Percentiles rank a stretch among this genome's conserved stretches.
phyloP scores from a whole-genome alignment of 1,140 invertebrate species.

The Philotrypesis tridentata region DNA sequence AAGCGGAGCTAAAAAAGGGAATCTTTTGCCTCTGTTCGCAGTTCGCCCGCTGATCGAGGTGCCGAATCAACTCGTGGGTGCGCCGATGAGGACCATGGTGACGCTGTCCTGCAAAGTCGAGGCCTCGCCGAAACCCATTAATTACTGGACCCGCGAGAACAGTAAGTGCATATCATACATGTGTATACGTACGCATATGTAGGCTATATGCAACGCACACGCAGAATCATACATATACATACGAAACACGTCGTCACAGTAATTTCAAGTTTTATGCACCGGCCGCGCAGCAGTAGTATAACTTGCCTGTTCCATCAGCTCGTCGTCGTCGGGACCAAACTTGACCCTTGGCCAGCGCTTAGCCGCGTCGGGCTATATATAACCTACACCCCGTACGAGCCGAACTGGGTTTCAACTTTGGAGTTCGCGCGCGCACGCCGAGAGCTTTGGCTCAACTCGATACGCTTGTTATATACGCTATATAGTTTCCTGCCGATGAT shows the following conservation, averaged over 20 bases:
- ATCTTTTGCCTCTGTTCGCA: constrained; percentile 71
- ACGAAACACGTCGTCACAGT: background rate
- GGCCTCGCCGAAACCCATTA: constrained; percentile 89
- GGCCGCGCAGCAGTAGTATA: constrained; percentile 13
- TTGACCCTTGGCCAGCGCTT: constrained; percentile 25
- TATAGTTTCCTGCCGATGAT: too few species aligned
- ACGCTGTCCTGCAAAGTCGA: constrained; percentile 90
- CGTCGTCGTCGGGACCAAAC: constrained; percentile 26
- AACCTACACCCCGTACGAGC: background rate
- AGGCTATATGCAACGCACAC: too few species aligned
- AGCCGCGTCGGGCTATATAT: constrained; percentile 18
- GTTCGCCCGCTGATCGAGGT: constrained; percentile 90
- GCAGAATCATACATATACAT: background rate
- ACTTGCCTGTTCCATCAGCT: constrained; percentile 29
- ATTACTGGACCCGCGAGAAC: constrained; percentile 90
- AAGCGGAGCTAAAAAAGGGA: too few species aligned
- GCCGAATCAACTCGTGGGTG: constrained; percentile 88
- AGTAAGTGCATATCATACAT: constrained; percentile 78
- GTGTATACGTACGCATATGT: too few species aligned
- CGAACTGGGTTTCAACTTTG: constrained; percentile 35
- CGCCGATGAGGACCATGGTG: constrained; percentile 85
- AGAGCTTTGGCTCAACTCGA: background rate
- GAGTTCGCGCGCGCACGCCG: background rate
- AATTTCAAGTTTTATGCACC: constrained; percentile 47
- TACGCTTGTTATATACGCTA: too few species aligned